Conservation (phyloP, 92 coral and sea anemone genomes). For the Phymanthus crucifer region DNA sequence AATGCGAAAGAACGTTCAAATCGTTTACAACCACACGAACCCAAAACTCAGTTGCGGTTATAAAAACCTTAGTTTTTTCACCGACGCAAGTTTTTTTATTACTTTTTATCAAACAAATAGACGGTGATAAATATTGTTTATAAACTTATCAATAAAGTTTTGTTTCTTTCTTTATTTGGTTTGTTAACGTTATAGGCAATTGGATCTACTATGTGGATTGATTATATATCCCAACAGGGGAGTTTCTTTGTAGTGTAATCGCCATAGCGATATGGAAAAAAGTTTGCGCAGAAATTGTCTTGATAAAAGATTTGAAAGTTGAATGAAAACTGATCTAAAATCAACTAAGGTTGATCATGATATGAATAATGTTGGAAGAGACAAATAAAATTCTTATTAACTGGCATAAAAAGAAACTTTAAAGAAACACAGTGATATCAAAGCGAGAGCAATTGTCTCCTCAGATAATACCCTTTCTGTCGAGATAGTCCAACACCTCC, state of each 20-base stretch:
- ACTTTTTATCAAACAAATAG: not conserved
- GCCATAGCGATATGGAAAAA: not conserved
- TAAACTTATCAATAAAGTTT: not conserved
- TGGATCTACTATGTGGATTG: not conserved
- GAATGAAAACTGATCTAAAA: not conserved
- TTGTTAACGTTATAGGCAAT: not conserved
- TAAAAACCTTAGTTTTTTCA: not conserved
- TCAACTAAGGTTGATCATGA: no score
- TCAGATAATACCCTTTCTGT: no score
- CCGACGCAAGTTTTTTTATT: slow-evolving; percentile 15
- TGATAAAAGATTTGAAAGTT: not conserved
- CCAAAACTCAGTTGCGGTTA: not conserved
- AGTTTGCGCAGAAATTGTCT: not conserved
- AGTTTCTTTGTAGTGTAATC: not conserved
- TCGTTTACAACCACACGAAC: not conserved
- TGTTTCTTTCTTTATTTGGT: not conserved
- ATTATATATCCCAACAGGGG: not conserved
- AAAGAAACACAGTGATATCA: not conserved
- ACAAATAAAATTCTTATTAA: not conserved
- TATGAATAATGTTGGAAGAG: not conserved
- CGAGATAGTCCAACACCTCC: no score
- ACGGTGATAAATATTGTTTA: not conserved
- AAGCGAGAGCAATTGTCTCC: not conserved
- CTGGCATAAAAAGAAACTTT: not conserved
- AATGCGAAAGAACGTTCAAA: not conserved